Evolutionary conservation across 2,888 invertebrate species (phyloP), one percentile per base, ranked within the genome.

Genomic region (Tolmerus cingulatus): DNA sequence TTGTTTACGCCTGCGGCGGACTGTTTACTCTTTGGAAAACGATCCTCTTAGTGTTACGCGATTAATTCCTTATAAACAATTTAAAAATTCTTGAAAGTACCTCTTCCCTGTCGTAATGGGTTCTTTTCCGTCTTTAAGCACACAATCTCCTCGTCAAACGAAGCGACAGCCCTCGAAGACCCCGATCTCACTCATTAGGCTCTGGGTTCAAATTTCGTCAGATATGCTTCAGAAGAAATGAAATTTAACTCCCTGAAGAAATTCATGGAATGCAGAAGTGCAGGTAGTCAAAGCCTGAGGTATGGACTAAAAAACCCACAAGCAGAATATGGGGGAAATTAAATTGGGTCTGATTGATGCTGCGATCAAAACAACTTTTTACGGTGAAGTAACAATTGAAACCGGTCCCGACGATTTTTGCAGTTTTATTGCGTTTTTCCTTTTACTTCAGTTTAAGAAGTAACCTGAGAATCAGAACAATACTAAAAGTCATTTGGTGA

Each of bases 31-130:
- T 57, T 5, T 37, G 40, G 57, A 34, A 57, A 82, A 40, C 19
- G 82, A 57, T 57, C 51, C 82, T 51, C 82, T 82, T 82, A 82
- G 37, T 82, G 14, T 37, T 55, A 37, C 57, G 66, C 66, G 9
- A 30, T 82, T 46, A 30, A 57, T 19, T 66, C 37, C 14, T 82
- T 82, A 66, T 66, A 82, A 82, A 82, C 82, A 82, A 37, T 82
- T 37, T 57, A 9, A 34, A 55, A 57, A 82, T 81, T 55, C 34
- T 57, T 37, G 19, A 66, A 66, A 51, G n/a, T 82, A 51, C 37
- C 66, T n/a, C 82, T 57, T 57, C 16, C 19, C 66, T 66, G 66
- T 16, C 34, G 66, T 82, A 82, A 82, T 27, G 82, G 51, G 19
- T 57, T 57, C 82, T 57, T 82, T 34, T 82, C 16, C 66, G 37